These are phyloP conservation scores for Chrysolina haemoptera DNA, from an alignment of 2,888 invertebrate genomes.

Conservation along the genomic window DNA sequence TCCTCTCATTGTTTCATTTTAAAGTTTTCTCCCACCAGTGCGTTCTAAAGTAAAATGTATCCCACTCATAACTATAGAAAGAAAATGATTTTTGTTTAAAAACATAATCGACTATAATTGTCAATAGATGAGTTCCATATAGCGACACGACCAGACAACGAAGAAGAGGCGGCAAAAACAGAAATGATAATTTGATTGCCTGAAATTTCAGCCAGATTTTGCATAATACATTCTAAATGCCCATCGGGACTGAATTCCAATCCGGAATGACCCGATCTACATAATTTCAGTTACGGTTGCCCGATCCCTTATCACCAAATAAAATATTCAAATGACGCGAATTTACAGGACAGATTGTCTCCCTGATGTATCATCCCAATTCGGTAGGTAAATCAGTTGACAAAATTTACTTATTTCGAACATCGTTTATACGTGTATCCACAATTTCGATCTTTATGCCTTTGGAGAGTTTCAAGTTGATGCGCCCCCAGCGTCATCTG, in stretches of 20 bases:
- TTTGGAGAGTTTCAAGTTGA: too few species aligned
- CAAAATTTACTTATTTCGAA: slow-evolving; percentile 10
- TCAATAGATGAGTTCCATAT: neutral
- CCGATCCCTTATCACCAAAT: slow-evolving; percentile 46
- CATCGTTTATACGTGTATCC: too few species aligned
- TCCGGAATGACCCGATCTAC: slow-evolving; percentile 48
- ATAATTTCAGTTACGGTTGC: slow-evolving; percentile 47
- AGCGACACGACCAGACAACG: neutral
- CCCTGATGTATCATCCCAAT: slow-evolving; percentile 29
- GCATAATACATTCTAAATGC: slow-evolving; percentile 36
- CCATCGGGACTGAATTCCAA: slow-evolving; percentile 41
- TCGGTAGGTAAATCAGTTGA: neutral
- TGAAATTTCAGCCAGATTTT: slow-evolving; percentile 35
- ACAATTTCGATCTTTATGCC: too few species aligned
- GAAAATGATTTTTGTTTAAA: neutral
- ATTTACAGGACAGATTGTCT: slow-evolving; percentile 46
- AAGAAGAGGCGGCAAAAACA: slow-evolving; percentile 14
- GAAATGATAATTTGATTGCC: slow-evolving; percentile 40
- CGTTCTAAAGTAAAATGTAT: too few species aligned
- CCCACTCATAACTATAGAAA: too few species aligned
- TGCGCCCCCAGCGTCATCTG: too few species aligned
- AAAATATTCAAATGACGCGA: slow-evolving; percentile 45
- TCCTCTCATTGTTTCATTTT: too few species aligned
- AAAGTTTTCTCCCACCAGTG: too few species aligned
- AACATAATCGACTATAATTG: neutral